Base-by-base conservation (phyloP, 2,113 vertebrate species). In the Podocnemis expansa region DNA sequence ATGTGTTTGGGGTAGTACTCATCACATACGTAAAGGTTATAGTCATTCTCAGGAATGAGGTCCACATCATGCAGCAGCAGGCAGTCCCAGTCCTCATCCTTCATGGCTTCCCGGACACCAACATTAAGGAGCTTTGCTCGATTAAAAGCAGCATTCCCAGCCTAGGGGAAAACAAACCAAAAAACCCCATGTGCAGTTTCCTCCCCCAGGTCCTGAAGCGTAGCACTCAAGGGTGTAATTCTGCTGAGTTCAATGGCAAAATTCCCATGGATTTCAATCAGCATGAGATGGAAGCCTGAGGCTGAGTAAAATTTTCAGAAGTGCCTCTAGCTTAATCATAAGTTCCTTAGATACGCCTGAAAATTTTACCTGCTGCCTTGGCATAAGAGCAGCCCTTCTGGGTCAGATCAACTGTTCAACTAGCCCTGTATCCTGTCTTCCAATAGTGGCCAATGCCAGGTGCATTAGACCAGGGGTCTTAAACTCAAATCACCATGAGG, bases 41-140 rank as follows among this genome's bases (percentile, higher is more conserved):
- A 96, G 78, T 98, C 98, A 5, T 98, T 98, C 93, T 98, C 98
- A 49, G 98, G 98, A 29, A 98, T 93, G 3, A 98, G 95, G 84
- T 98, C 88, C 9, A 98, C 93, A 12, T 98, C 97, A 1, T 98
- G 98, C n/a, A 98, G 92, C 31, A 98, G 91, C 19, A 98, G 94
- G 87, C 98, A 98, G 94, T 98, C 98, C 98, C 98, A 98, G 82
- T 98, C 97, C 24, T 98, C 97, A 89, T 98, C 98, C 67, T 96
- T 98, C 95, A 98, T 89, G 90, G 98, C 98, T 51, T 98, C 98
- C 52, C 97, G 94, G 87, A 98, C 97, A 25, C 98, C 98, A 29
- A 98, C 84, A 24, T 98, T 98, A 17, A 98, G 97, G n/a, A 98
- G 96, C 88, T 98, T 98, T 80, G 98, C 98, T 88, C 97, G 89